These are phyloP conservation scores for Leptopilina drosophilae DNA, from an alignment of 2,888 invertebrate genomes.

Conservation along the genomic window DNA sequence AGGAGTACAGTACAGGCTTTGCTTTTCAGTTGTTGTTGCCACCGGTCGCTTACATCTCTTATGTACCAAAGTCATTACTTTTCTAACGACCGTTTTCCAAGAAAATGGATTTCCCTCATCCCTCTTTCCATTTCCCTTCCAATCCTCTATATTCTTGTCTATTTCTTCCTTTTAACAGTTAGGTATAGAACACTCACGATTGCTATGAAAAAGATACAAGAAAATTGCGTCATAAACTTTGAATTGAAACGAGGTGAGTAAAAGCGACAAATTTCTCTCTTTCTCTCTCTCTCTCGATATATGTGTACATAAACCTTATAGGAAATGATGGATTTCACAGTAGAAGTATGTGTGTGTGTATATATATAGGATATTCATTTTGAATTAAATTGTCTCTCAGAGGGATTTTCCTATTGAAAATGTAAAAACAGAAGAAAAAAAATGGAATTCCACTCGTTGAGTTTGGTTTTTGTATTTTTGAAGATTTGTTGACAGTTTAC, in stretches of 20 bases:
- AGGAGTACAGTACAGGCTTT: background rate
- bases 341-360: too few species aligned
- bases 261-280: background rate
- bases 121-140: background rate
- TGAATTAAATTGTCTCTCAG: background rate
- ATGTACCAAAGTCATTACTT: conserved; percentile 47
- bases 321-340: background rate
- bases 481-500: too few species aligned
- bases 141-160: background rate
- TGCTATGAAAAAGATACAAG: background rate
- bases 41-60: conserved; percentile 49
- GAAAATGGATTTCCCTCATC: conserved; percentile 14
- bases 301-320: background rate
- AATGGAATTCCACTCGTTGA: too few species aligned
- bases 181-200: background rate
- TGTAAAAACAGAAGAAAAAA: too few species aligned
- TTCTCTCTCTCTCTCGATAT: background rate
- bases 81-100: conserved; percentile 45
- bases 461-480: too few species aligned
- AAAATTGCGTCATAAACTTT: conserved; percentile 17
- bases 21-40: conserved; percentile 35
- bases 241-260: conserved; percentile 18
- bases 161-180: background rate
- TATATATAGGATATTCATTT: background rate
- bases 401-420: background rate